Percentiles rank a stretch among this genome's conserved stretches.
Conservation (phyloP, 2,797 vertebrate genomes). For the Chaenodraco wilsoni region DNA sequence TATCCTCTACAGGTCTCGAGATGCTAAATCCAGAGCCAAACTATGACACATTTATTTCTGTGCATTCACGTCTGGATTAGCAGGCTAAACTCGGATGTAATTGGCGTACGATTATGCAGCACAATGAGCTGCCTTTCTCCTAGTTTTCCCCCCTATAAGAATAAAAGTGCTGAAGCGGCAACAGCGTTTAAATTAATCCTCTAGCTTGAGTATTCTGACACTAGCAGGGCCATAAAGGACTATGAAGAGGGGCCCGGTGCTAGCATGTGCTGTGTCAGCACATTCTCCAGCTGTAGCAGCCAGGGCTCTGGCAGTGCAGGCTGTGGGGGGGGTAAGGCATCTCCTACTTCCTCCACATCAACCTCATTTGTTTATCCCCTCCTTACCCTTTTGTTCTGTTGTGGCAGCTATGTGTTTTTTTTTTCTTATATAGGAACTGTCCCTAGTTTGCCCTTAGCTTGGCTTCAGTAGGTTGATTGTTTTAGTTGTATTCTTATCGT, state of each 20-base stretch:
- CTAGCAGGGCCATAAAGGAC: conserved; percentile 40
- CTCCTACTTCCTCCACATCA: conserved; percentile 15
- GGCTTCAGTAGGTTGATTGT: background rate
- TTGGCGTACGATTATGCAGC: conserved; percentile 23
- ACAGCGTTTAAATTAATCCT: conserved; percentile 42
- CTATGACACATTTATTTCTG: background rate
- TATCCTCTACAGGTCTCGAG: background rate
- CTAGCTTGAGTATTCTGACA: conserved; percentile 40
- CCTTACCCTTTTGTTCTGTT: conserved; percentile 40
- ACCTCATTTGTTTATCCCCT: conserved; percentile 10
- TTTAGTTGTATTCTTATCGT: no score
- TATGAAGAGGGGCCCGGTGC: conserved; percentile 1
- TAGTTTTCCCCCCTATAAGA: background rate
- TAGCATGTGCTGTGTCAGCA: conserved; percentile 59
- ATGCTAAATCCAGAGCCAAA: conserved; percentile 22
- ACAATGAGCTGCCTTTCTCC: background rate
- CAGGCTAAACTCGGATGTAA: conserved; percentile 25
- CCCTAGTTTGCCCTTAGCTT: background rate
- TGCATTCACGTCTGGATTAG: conserved; percentile 21
- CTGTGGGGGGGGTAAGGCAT: background rate
- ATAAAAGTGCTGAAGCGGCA: conserved; percentile 40
- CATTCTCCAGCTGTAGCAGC: conserved; percentile 47
- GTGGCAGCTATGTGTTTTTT: background rate
- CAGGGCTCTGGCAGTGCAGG: background rate
- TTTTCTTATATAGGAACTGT: background rate